phyloP scores from a whole-genome alignment of 2,888 invertebrate species.

The Buathra laborator region DNA sequence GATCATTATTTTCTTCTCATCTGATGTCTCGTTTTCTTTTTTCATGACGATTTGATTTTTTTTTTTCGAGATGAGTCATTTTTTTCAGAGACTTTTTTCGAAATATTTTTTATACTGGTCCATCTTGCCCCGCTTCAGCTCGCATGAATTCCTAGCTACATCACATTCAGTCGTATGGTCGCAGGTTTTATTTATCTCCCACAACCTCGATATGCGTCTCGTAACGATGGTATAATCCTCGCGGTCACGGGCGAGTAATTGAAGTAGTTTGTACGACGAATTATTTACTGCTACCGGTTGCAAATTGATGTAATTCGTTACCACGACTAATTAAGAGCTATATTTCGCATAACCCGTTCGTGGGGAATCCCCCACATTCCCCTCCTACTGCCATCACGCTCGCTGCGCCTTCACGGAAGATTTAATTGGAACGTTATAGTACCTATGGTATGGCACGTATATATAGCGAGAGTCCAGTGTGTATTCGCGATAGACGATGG shows the following conservation, averaged over 20 bases:
- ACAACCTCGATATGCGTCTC: slow-evolving; percentile 40
- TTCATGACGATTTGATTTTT: neutral
- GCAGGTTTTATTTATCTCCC: slow-evolving; percentile 58
- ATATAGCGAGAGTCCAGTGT: slow-evolving; percentile 20
- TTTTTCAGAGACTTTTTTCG: neutral
- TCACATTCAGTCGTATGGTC: slow-evolving; percentile 21
- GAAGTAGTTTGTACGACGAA: slow-evolving; percentile 71
- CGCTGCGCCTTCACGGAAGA: slow-evolving; percentile 40
- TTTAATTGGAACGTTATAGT: slow-evolving; percentile 61
- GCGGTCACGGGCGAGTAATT: slow-evolving; percentile 70
- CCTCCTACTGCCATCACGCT: slow-evolving; percentile 24
- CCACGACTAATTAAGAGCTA: slow-evolving; percentile 71
- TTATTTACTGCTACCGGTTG: slow-evolving; percentile 72
- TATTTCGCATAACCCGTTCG: slow-evolving; percentile 67
- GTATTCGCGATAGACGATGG: slow-evolving; percentile 54
- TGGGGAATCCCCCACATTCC: slow-evolving; percentile 12
- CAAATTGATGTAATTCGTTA: slow-evolving; percentile 70
- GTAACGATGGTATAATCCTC: slow-evolving; percentile 66
- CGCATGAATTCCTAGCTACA: slow-evolving; percentile 28
- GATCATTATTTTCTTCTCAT: neutral
- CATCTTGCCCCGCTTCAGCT: neutral
- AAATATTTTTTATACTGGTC: neutral
- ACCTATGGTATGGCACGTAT: slow-evolving; percentile 24
- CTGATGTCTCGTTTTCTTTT: too few relatives aligned
- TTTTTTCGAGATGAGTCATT: neutral